Percentiles rank a stretch among this genome's conserved stretches.
Evolutionary conservation across 2,888 invertebrate genomes (phyloP).

Genomic region (Lasioglossum morio): DNA sequence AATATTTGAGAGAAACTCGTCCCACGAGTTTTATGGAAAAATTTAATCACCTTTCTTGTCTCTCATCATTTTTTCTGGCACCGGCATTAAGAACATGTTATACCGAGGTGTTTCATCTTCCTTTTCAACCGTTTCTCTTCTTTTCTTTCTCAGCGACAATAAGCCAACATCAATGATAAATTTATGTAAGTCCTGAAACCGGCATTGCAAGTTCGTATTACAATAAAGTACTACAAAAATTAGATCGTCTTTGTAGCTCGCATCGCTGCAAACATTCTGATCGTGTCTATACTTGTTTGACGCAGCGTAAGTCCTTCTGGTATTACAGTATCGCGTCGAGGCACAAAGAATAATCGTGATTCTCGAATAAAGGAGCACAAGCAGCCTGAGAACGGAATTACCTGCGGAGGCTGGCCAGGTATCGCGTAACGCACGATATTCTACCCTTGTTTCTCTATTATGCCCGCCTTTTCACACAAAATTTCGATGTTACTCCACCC

Average conservation of each 20-base stretch:
- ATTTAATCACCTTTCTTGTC: background rate
- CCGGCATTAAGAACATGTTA: background rate
- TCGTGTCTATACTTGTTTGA: background rate
- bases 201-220: background rate
- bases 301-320: background rate
- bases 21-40: background rate
- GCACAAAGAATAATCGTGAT: background rate
- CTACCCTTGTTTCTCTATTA: conserved; percentile 70
- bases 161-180: background rate
- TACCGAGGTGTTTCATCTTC: background rate
- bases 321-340: background rate
- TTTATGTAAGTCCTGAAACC: background rate
- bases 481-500: conserved; percentile 57
- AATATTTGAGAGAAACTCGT: background rate
- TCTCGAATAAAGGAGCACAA: background rate
- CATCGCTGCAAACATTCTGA: background rate
- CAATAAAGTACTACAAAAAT: background rate
- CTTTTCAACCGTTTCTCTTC: background rate
- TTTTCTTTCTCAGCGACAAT: no score
- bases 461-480: conserved; percentile 64
- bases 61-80: background rate
- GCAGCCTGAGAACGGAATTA: conserved; percentile 10
- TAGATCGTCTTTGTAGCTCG: background rate
- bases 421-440: conserved; percentile 59
- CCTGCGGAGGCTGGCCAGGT: conserved; percentile 27